Evolutionary conservation across 2,113 vertebrate species (phyloP).

Genomic region (Leucopsar rothschildi): DNA sequence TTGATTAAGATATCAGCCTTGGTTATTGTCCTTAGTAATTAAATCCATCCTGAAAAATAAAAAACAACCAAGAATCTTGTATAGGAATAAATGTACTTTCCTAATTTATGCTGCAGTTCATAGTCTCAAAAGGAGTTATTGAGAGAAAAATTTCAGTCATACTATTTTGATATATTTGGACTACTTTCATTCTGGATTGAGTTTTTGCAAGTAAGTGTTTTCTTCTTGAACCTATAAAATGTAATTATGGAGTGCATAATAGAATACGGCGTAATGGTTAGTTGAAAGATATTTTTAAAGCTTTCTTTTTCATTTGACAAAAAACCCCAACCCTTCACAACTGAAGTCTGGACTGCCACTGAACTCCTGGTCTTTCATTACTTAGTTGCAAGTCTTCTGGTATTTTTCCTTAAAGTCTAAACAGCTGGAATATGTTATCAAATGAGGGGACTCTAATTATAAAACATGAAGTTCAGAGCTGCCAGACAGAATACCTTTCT

Average conservation of each 20-base stretch:
- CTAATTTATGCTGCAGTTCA: neutral
- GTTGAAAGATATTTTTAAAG: neutral
- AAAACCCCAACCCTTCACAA: rapidly evolving
- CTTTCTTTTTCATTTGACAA: neutral
- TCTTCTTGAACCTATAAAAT: neutral
- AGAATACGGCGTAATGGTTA: neutral
- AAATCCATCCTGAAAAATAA: neutral
- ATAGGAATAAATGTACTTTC: neutral
- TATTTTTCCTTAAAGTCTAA: neutral
- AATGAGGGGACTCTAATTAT: neutral
- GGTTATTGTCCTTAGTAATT: neutral
- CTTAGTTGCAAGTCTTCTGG: neutral
- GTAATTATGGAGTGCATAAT: neutral
- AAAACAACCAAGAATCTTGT: neutral
- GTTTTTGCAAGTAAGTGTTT: neutral
- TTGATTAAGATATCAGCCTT: neutral
- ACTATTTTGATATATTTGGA: neutral
- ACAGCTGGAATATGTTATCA: neutral
- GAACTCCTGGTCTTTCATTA: neutral
- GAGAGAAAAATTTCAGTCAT: neutral
- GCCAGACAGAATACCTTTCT: neutral
- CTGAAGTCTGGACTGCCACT: neutral
- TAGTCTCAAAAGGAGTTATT: neutral
- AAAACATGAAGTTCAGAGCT: neutral
- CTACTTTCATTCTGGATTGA: neutral